phyloP scores from a whole-genome alignment of 2,797 vertebrate genomes.

The Darevskia nairensis region DNA sequence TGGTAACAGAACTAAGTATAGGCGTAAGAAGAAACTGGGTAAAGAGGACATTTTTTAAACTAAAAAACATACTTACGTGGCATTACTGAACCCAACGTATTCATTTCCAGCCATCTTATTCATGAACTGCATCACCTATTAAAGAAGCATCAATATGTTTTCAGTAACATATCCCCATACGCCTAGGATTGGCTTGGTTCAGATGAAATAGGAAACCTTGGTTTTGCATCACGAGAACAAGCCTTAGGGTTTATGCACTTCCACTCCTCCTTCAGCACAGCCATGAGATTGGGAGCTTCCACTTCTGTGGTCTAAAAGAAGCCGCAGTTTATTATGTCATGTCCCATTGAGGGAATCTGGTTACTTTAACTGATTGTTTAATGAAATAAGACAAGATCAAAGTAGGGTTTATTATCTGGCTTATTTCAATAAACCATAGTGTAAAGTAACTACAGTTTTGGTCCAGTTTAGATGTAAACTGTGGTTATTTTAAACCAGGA shows the following conservation, averaged over 20 bases:
- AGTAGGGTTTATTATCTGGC: background rate
- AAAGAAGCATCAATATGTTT: slow-evolving; percentile 33
- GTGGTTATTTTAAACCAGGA: background rate
- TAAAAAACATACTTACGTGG: slow-evolving; percentile 87
- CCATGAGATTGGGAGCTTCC: background rate
- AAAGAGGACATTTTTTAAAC: background rate
- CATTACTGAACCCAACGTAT: slow-evolving; percentile 98
- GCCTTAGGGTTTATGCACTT: background rate
- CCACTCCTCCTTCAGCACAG: too few species aligned
- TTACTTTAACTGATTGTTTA: background rate
- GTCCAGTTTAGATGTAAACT: background rate
- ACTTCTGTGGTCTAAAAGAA: background rate
- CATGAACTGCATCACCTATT: slow-evolving; percentile 97
- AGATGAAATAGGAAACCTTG: background rate
- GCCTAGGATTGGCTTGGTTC: background rate
- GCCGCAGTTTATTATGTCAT: background rate
- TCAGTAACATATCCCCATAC: background rate
- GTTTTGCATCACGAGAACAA: background rate
- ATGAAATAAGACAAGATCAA: background rate
- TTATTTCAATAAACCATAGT: background rate
- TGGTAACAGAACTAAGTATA: too few species aligned
- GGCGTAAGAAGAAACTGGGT: too few species aligned
- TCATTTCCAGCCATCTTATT: slow-evolving; percentile 99
- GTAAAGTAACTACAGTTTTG: background rate
- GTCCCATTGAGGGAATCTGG: background rate